Base-by-base conservation (phyloP, 2,113 vertebrate species). In the Stigmatopora nigra region DNA sequence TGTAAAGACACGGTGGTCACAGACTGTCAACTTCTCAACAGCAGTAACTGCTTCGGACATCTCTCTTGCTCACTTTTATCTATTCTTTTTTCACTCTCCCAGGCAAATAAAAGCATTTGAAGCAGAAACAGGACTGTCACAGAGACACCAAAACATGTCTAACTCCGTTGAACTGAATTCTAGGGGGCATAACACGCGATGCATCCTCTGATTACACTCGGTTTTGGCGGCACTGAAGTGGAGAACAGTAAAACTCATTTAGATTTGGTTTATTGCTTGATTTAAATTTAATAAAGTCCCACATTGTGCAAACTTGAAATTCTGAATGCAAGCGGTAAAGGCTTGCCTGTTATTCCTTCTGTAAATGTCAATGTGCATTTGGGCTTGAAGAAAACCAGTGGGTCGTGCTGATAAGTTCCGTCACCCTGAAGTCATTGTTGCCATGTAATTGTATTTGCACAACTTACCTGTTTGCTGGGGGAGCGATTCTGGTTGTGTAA, bases 381-480 rank as follows among this genome's bases (percentile, higher is more conserved):
- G 63, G 51, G 75, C 76, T 55, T 31, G 17, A 77, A 63, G 38
- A 66, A 52, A 78, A 60, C 65, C 7, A 14, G 56, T 11, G 7
- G 72, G 53, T 58, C 60, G 67, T 65, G 73, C 55, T 59, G 78
- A 78, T 86, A 57, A 75, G 77, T 81, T 75, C 67, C 52, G 20
- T 80, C 72, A 57, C 68, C 73, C 73, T 59, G 61, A 72, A 86
- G 70, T 84, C 77, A 81, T 83, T 83, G 81, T 82, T 71, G 70
- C 58, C 69, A 16, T 66, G 70, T 84, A 82, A 88, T 85, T 86
- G 76, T 79, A 70, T 85, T 88, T 84, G 73, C 48, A 76, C 73
- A 79, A 65, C 80, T 86, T 79, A 86, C 82, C 85, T 86, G 80
- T 83, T 87, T 82, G 72, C 73, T 58, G 47, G 66, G 68, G 75